Evolutionary conservation across 2,113 vertebrate species (phyloP), one percentile per base, ranked within the genome.

Genomic region (Potamarius usumacintae): DNA sequence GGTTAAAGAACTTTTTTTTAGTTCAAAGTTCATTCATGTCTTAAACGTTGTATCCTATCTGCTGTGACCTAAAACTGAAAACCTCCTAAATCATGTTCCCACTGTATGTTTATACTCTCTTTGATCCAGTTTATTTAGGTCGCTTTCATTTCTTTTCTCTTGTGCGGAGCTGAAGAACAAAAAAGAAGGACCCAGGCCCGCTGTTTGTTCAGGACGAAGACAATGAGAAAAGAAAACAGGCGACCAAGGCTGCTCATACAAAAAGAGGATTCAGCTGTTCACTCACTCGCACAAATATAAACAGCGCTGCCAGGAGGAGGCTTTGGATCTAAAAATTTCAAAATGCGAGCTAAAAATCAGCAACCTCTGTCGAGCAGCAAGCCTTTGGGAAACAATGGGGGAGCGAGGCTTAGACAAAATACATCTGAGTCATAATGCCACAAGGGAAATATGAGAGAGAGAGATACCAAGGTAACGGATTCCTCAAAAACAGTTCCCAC

Each of bases 161-260:
- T 85, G 92, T 65, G 90, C 90, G 93, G 92, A 92, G 92, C 91
- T 86, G 90, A 14, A 57, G 65, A 91, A 88, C 90, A 89, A 93
- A 92, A 89, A 91, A 91, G 92, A 88, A 92, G 91, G 91, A 92
- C 93, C 92, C 94, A 90, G 89, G 80, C 30, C 53, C 0, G 48
- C 85, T 94, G 92, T 95, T 96, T 95, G 92, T 94, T 93, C 86
- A 93, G 90, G 91, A 93, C 90, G 92, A 91, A 92, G 95, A 95
- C 94, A 96, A 95, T 94, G 92, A 94, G 92, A 87, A 92, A 95
- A 93, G 90, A 88, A 90, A 92, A 92, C 88, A 91, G 83, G 69
- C 85, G 85, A 67, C 82, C 27, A 6, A 78, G 52, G 89, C 81
- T 63, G 92, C 76, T 85, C 89, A 22, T 88, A 89, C 67, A 72